These are phyloP conservation scores for Limnephilus rhombicus DNA, from an alignment of 2,888 invertebrate genomes.

Conservation along the genomic window DNA sequence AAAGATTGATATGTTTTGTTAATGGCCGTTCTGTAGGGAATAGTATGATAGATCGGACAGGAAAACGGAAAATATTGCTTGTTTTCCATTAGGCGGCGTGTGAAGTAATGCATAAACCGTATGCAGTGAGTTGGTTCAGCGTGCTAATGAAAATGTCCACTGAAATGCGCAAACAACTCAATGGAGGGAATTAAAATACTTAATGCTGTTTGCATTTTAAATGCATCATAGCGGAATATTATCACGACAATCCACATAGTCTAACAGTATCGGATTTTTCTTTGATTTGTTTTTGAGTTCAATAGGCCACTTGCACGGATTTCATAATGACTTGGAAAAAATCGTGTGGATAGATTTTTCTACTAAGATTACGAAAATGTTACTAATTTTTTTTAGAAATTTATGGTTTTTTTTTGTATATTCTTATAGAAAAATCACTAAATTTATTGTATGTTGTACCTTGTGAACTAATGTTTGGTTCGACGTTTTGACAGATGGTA, in stretches of 20 bases:
- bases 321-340: too few relatives aligned
- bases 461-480: too few relatives aligned
- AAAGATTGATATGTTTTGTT: constrained; percentile 34
- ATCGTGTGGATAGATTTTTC: too few relatives aligned
- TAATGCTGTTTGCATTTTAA: not conserved
- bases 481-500: too few relatives aligned
- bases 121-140: not conserved
- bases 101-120: not conserved
- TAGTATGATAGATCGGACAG: not conserved
- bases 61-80: not conserved
- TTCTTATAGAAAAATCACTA: too few relatives aligned
- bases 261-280: too few relatives aligned
- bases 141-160: not conserved
- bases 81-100: not conserved
- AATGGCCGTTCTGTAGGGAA: constrained; percentile 22
- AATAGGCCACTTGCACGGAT: too few relatives aligned
- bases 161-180: not conserved
- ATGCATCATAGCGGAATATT: not conserved
- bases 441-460: too few relatives aligned
- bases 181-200: not conserved
- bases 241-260: not conserved
- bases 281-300: too few relatives aligned
- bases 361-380: too few relatives aligned
- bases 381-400: too few relatives aligned
- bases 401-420: too few relatives aligned